These are phyloP conservation scores for Pleuronectes platessa DNA, from an alignment of 2,113 vertebrate genomes.

Conservation along the genomic window DNA sequence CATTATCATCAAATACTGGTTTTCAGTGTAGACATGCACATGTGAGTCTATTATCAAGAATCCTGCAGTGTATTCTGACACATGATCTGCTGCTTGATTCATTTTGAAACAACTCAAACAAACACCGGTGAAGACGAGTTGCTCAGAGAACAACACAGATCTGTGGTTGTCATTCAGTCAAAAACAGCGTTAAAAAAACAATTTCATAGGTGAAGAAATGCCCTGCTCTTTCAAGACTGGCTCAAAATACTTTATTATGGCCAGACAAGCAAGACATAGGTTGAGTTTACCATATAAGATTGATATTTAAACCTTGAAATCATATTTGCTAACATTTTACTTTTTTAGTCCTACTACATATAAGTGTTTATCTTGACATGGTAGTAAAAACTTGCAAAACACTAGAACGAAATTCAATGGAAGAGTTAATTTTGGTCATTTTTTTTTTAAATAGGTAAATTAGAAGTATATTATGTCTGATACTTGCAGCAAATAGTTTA, in stretches of 20 bases:
- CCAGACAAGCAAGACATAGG: not conserved
- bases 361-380: no score
- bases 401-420: no score
- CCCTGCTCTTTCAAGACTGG: not conserved
- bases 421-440: not conserved
- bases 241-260: not conserved
- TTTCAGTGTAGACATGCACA: not conserved
- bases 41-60: not conserved
- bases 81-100: not conserved
- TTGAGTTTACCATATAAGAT: no score
- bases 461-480: no score
- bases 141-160: conserved; percentile 7
- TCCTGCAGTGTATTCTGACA: not conserved
- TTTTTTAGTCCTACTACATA: no score
- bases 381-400: no score
- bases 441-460: not conserved
- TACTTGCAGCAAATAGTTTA: no score
- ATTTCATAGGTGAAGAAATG: not conserved
- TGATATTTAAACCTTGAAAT: no score
- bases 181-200: not conserved
- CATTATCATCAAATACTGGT: not conserved
- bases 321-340: no score
- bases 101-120: not conserved
- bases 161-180: conserved; percentile 8
- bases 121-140: conserved; percentile 6